Evolutionary conservation across 2,888 invertebrate species (phyloP), one percentile per base, ranked within the genome.

Genomic region (Crematogaster levior): DNA sequence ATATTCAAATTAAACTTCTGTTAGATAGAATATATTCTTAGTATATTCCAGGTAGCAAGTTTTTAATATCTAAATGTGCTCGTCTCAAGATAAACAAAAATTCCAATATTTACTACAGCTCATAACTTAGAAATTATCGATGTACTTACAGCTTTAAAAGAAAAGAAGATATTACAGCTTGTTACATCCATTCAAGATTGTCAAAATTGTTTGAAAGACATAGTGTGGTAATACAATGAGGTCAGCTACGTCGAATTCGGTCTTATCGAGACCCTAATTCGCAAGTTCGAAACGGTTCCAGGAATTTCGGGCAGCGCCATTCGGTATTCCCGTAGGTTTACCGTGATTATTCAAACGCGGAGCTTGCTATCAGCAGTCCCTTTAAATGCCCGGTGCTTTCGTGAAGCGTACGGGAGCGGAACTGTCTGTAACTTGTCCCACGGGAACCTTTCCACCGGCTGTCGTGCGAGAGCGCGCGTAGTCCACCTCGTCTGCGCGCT

Each of bases 351-450:
- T 79, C 77, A 79, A 79, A 79, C 77, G 68, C 68, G 46, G 24
- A 30, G 77, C 56, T 79, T 68, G 68, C 68, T 79, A 79, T 79
- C 77, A 79, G 77, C 77, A 30, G 77, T 46, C 68, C 77, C 68
- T 79, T 79, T 79, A 79, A 79, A 79, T 68, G 68, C 68, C 77
- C 68, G 68, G 70, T 15, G 68, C 34, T 79, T 24, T 79, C 68
- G 77, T 68, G 68, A 56, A 43, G 68, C 40, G 34, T 68, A 68
- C 68, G 43, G 56, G 4, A 79, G 53, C 77, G 68, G 56, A 79
- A 79, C 68, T 79, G 77, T 79, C 77, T 68, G 77, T 79, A 79
- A 79, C 77, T 79, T 79, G 77, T 79, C 68, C 77, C 77, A 79
- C 56, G 77, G 77, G 77, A 30, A 68, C 68, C 77, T 34, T 68